phyloP scores from a whole-genome alignment of 2,113 vertebrate species.

The Tetrax tetrax region DNA sequence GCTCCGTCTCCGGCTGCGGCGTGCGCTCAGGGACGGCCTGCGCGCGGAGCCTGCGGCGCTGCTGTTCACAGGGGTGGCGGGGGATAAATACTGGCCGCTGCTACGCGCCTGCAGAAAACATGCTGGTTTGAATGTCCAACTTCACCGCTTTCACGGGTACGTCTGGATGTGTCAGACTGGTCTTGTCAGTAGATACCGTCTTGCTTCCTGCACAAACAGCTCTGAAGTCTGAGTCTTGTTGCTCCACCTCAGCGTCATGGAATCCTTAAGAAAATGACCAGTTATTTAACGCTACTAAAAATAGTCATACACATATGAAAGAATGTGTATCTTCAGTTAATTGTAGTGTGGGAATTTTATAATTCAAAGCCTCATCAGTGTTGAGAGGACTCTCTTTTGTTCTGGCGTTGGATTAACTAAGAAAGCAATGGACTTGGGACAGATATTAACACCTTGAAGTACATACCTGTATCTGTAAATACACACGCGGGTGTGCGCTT shows the following conservation, averaged over 20 bases:
- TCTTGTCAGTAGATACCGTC: fast-evolving
- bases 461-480: background rate
- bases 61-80: fast-evolving
- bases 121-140: fast-evolving
- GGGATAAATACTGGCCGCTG: fast-evolving
- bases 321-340: background rate
- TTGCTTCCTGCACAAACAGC: background rate
- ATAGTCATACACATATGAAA: background rate
- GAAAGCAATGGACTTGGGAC: background rate
- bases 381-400: background rate
- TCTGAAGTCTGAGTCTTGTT: background rate
- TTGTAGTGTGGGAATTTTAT: background rate
- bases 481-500: fast-evolving
- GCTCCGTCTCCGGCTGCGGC: background rate
- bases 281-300: background rate
- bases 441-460: background rate
- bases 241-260: background rate
- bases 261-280: background rate
- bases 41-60: no score
- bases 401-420: background rate
- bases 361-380: background rate
- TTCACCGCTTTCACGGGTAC: background rate
- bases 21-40: background rate
- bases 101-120: fast-evolving
- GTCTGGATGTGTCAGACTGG: background rate